Base-by-base conservation (phyloP, 2,888 invertebrate genomes). In the Parnassius smintheus region DNA sequence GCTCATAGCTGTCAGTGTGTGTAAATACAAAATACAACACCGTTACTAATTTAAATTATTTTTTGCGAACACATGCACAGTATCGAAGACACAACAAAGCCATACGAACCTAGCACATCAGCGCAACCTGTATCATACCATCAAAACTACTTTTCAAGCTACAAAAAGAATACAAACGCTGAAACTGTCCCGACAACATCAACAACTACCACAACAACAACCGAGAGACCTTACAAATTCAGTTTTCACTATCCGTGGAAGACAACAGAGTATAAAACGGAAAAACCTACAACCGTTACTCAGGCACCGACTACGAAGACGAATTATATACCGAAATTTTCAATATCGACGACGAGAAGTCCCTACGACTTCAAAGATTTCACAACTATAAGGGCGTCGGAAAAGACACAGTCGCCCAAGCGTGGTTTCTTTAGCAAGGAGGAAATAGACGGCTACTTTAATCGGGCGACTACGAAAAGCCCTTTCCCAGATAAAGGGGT, bases 331-430 rank as follows among this genome's bases (percentile, higher is more conserved):
- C 86, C 88, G 68, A 91, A 86, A 76, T 90, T 88, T 68, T 90
- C 88, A 7, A 80, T 90, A 46, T 84, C 91, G 18, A 89, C 93
- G 12, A 93, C 93, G 11, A 91, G 88, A 80, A 93, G 89, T 75
- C 93, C 93, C 1, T 94, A 93, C 78, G 88, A 91, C 68, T 92
- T 92, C 73, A 85, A 91, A 75, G 90, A 91, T 55, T 92, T 85
- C 67, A 77, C 80, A 0, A 92, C 88, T 72, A 85, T 77, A 82
- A 83, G 80, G 63, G 78, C 78, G 65, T 81, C 77, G 70, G 83
- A 79, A 56, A 76, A 72, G 61, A 70, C 77, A 2, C 73, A 75
- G 18, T 67, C 67, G 12, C 74, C 80, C 7, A 91, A 83, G 75
- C 73, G 75, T 54, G 88, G 90, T 4, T 90, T 85, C 70, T 85